Conservation (phyloP, 1,140 invertebrate genomes). For the Drosophila sturtevanti region DNA sequence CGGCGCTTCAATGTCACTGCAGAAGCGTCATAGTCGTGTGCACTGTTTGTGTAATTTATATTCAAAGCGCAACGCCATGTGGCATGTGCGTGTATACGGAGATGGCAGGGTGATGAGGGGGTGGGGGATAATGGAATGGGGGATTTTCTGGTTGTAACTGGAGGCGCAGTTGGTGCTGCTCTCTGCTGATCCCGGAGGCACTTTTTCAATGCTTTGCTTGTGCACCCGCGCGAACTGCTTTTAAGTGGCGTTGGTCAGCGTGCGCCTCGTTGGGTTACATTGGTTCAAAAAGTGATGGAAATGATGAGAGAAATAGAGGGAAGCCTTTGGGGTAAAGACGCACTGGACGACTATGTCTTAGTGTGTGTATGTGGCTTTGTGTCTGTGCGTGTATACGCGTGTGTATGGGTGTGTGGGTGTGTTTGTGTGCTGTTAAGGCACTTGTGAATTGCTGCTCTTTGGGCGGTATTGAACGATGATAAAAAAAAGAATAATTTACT, state of each 20-base stretch:
- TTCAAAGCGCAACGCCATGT: slow-evolving; percentile 66
- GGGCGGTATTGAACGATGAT: background rate
- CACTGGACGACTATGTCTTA: too few species aligned
- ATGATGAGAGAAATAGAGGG: background rate
- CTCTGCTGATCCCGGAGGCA: background rate
- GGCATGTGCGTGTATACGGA: slow-evolving; percentile 36
- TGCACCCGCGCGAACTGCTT: slow-evolving; percentile 54
- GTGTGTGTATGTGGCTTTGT: background rate
- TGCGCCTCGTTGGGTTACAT: slow-evolving; percentile 39
- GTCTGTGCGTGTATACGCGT: too few species aligned
- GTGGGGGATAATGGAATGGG: background rate
- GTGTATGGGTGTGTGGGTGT: too few species aligned
- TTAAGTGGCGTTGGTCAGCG: slow-evolving; percentile 67
- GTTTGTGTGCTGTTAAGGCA: background rate
- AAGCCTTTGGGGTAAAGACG: background rate
- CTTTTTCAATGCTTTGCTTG: slow-evolving; percentile 17
- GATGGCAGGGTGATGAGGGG: background rate
- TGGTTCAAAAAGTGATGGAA: slow-evolving; percentile 20
- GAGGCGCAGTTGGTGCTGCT: slow-evolving; percentile 17
- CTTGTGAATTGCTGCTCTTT: background rate
- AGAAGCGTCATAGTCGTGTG: slow-evolving; percentile 66
- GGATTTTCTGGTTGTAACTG: background rate
- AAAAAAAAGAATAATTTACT: slow-evolving; percentile 7
- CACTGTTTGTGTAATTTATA: slow-evolving; percentile 77
- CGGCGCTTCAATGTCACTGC: slow-evolving; percentile 26